phyloP scores from a whole-genome alignment of 2,888 invertebrate genomes.

The Morpho deidamia region DNA sequence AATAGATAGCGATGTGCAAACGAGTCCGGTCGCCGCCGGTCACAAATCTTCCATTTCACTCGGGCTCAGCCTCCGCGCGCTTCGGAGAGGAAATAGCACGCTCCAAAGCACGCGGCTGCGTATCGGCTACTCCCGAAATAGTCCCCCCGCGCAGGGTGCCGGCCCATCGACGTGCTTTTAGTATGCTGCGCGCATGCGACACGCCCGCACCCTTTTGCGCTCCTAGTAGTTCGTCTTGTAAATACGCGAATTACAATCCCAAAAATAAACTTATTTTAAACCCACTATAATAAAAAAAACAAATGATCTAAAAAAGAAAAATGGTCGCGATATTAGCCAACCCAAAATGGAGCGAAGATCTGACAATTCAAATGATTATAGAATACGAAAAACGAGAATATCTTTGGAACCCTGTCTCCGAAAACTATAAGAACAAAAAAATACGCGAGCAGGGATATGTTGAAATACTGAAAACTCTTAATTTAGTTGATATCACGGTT shows the following conservation, averaged over 20 bases:
- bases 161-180: conserved; percentile 78
- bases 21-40: conserved; percentile 40
- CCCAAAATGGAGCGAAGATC: conserved; percentile 75
- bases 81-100: conserved; percentile 75
- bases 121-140: conserved; percentile 77
- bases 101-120: conserved; percentile 77
- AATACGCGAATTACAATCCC: conserved; percentile 50
- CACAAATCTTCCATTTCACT: conserved; percentile 78
- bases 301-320: conserved; percentile 48
- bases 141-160: conserved; percentile 65
- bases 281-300: conserved; percentile 23
- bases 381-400: conserved; percentile 74
- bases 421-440: conserved; percentile 74
- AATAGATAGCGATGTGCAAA: conserved; percentile 20
- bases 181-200: conserved; percentile 79
- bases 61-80: conserved; percentile 68
- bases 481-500: conserved; percentile 67
- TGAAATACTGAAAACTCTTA: conserved; percentile 68
- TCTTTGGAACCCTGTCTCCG: conserved; percentile 72
- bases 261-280: conserved; percentile 27
- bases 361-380: conserved; percentile 73
- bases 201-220: conserved; percentile 75
- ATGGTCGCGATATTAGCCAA: conserved; percentile 73
- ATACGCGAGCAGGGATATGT: conserved; percentile 71
- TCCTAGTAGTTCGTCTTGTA: conserved; percentile 51